phyloP scores from a whole-genome alignment of 2,113 vertebrate species.

The Ammodytes marinus region DNA sequence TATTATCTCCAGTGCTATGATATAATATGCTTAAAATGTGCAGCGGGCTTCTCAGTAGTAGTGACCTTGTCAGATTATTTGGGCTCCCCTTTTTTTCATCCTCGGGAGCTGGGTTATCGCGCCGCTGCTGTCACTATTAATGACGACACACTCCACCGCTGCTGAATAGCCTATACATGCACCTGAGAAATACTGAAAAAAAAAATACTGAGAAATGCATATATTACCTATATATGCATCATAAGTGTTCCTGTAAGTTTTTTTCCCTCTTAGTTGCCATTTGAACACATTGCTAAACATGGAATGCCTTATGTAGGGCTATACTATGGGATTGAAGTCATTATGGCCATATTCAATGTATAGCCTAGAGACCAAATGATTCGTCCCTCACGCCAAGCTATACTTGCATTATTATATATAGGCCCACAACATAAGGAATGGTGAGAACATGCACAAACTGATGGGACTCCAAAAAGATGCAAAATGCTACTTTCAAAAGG shows the following conservation, averaged over 20 bases:
- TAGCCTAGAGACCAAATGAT: not conserved
- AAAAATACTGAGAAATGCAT: no score
- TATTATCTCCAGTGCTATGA: not conserved
- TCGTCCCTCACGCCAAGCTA: not conserved
- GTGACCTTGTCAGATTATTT: slow-evolving; percentile 30
- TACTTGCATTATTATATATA: not conserved
- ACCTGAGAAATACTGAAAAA: not conserved
- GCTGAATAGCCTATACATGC: not conserved
- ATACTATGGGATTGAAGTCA: not conserved
- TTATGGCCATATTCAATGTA: not conserved
- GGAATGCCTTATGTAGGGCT: not conserved
- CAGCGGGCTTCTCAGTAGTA: not conserved
- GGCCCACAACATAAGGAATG: not conserved
- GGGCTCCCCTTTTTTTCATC: not conserved
- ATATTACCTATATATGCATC: not conserved
- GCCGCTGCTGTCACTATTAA: not conserved
- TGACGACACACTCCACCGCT: slow-evolving; percentile 35
- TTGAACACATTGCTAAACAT: not conserved
- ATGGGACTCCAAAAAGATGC: not conserved
- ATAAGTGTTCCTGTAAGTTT: not conserved
- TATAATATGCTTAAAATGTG: slow-evolving; percentile 1
- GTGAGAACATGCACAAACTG: not conserved
- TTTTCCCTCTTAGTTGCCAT: not conserved
- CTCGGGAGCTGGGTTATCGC: not conserved
- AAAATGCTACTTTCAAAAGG: not conserved